Evolutionary conservation across 2,113 vertebrate species (phyloP), one percentile per base, ranked within the genome.

Genomic region (Lophochroa leadbeateri): DNA sequence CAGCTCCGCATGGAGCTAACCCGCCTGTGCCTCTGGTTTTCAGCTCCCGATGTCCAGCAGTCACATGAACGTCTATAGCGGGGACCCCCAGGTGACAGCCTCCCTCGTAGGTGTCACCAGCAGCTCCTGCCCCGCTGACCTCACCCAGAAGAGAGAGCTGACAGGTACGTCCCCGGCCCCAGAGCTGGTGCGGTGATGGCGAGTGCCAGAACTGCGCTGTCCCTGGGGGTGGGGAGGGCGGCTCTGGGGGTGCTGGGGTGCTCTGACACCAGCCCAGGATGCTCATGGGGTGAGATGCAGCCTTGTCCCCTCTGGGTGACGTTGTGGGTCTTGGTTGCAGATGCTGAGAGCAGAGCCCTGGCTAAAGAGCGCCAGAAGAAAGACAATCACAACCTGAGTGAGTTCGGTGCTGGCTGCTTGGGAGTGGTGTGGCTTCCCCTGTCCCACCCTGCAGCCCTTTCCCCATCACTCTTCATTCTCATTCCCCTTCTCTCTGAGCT

Each of bases 371-470:
- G 99, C 70, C 99, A 99, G 98, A 99, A 99, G 97, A 99, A 99
- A 95, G 99, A 99, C 98, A 99, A 99, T 98, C 99, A 99, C 98
- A 99, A 99, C 97, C 98, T 99, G 71, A 99, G 99, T 99, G 95
- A 99, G 99, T 98, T 14, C 1, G 4, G 71, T 3, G 18, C 43
- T 50, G 61, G 12, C 35, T 82, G 60, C 33, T 72, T 33, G 2
- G 3, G 17, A 35, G 44, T 21, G 20, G 18, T 21, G 3, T 21
- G 20, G 19, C 9, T 37, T 28, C 27, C 50, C 31, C 52, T 13
- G 37, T 35, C 60, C 47, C n/a, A 49, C 19, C 33, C n/a, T 7
- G 6, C 28, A 33, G 75, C n/a, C 35, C 21, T 35, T 57, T 79
- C 24, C 5, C 11, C 17, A 4, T 33, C 21, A 0, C 43, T 64